Percentiles rank a stretch among this genome's conserved stretches.
These are phyloP conservation scores for Unio delphinus DNA, from an alignment of 2,888 invertebrate species.

Conservation along the genomic window DNA sequence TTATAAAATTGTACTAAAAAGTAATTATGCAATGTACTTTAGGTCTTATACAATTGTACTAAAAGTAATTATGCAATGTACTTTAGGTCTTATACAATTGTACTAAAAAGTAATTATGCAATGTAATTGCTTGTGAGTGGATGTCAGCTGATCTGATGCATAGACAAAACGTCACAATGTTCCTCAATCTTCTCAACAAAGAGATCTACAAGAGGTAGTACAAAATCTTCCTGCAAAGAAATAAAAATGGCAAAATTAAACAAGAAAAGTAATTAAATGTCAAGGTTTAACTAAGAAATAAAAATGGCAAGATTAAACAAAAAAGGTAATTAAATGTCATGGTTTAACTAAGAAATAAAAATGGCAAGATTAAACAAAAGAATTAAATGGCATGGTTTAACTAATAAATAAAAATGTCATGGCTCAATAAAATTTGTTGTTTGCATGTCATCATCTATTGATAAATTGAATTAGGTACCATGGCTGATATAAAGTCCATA, in stretches of 20 bases:
- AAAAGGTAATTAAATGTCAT: not conserved
- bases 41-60: too few species aligned
- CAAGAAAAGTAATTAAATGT: too few species aligned
- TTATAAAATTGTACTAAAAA: too few species aligned
- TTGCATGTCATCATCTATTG: not conserved
- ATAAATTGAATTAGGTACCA: not conserved
- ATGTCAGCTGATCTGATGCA: constrained; percentile 10
- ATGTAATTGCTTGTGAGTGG: too few species aligned
- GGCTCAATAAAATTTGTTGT: not conserved
- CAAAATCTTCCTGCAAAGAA: constrained; percentile 62
- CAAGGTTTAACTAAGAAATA: too few species aligned
- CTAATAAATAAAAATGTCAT: not conserved
- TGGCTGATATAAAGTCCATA: too few species aligned
- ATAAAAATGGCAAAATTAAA: not conserved
- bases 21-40: too few species aligned
- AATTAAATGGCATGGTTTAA: too few species aligned
- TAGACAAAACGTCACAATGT: constrained; percentile 38
- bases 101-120: too few species aligned
- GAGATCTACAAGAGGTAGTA: constrained; percentile 59
- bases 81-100: too few species aligned
- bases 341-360: not conserved
- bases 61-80: too few species aligned
- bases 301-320: not conserved
- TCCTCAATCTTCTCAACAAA: constrained; percentile 68
- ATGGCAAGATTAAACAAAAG: too few species aligned